Conservation (phyloP, 1,140 invertebrate genomes). For the Teleopsis dalmanni region DNA sequence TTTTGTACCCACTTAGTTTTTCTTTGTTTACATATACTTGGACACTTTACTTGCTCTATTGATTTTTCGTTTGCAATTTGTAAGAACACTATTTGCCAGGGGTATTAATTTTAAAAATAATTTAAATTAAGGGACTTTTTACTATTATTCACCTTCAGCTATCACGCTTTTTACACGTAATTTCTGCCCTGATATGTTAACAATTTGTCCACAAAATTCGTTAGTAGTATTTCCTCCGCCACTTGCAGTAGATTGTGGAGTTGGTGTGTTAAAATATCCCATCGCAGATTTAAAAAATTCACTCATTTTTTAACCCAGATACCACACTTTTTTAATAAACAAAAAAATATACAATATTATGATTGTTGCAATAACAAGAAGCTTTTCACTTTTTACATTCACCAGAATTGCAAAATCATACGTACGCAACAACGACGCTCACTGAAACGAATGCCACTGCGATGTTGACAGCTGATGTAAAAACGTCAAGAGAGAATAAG, state of each 20-base stretch:
- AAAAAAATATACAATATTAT: too few relatives aligned
- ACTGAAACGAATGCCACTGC: too few relatives aligned
- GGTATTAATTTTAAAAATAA: neutral
- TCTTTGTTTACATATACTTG: too few relatives aligned
- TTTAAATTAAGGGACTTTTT: neutral
- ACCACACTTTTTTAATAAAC: too few relatives aligned
- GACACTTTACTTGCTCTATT: too few relatives aligned
- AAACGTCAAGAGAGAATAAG: too few relatives aligned
- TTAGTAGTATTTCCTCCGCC: slow-evolving; percentile 46
- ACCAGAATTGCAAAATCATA: too few relatives aligned
- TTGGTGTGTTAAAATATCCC: slow-evolving; percentile 67
- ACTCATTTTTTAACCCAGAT: slow-evolving; percentile 68
- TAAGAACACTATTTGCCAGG: neutral
- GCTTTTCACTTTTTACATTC: too few relatives aligned
- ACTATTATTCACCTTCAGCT: slow-evolving; percentile 70
- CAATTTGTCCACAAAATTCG: slow-evolving; percentile 82
- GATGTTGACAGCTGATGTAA: too few relatives aligned
- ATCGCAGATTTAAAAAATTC: slow-evolving; percentile 83
- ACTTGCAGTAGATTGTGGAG: slow-evolving; percentile 16
- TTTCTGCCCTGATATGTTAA: slow-evolving; percentile 84
- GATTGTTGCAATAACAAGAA: too few relatives aligned
- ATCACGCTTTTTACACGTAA: slow-evolving; percentile 82
- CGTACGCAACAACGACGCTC: too few relatives aligned
- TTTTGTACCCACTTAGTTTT: too few relatives aligned
- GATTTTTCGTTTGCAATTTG: slow-evolving; percentile 19